Base-by-base conservation (phyloP, 2,797 vertebrate genomes). In the Mico argentatus region DNA sequence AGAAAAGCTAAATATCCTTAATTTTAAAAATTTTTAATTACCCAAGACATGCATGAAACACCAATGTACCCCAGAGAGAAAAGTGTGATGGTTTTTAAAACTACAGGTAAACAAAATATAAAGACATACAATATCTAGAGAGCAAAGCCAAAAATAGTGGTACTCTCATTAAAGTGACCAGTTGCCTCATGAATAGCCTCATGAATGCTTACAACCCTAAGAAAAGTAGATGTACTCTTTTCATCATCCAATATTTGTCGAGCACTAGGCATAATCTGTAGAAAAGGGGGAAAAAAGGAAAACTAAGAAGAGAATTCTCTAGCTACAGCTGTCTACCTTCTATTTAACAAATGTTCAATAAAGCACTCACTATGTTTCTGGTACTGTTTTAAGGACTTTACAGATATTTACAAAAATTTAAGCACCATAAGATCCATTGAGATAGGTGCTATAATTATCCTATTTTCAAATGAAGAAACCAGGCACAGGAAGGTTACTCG, bases 321-420 rank as follows among this genome's bases (percentile, higher is more conserved):
- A 84, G 11, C 59, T 81, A 41, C 41, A 48, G 73, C 19, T n/a
- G 27, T 44, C 73, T 44, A 70, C 30, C 83, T 57, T 79, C 88
- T 94, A 87, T 48, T 93, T 70, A 72, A 33, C 36, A 57, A 44
- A 82, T 5, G 52, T 48, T 72, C 46, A 52, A 44, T 5, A 46
- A 72, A 41, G 27, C 33, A 79, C 22, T 96, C 36, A 39, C 15
- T 87, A 17, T 83, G 55, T 44, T 17, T 57, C 79, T 67, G 52
- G 36, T 5, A 76, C 39, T 67, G 2, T 90, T 59, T 41, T 80
- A 84, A 75, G 72, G 36, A 77, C 52, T 85, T 85, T 39, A 73
- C 11, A 94, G 90, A 93, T 81, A 80, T 75, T 92, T 94, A 67
- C 7, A 72, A 88, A 83, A 73, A 33, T 33, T 52, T 75, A 89